Conservation (phyloP, 2,888 invertebrate species). For the Neelides folsomi region DNA sequence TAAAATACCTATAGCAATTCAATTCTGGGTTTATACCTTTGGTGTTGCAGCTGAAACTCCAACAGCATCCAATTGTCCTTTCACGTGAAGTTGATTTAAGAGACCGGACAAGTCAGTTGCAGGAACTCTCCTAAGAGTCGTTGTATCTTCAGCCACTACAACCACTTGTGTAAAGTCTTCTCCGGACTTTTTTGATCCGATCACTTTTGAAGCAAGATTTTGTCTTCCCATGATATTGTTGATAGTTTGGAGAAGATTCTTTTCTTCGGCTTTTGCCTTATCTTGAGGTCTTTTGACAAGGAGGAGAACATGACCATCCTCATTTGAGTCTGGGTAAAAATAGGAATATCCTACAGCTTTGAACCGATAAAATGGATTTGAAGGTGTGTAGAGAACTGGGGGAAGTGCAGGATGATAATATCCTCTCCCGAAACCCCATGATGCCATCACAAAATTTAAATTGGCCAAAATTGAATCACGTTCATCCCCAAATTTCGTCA, state of each 20-base stretch:
- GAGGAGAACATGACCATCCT: constrained; percentile 78
- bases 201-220: constrained; percentile 62
- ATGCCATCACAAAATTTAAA: constrained; percentile 87
- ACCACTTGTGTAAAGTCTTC: constrained; percentile 66
- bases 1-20: no score
- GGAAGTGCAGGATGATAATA: constrained; percentile 64
- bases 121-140: constrained; percentile 50
- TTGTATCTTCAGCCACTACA: constrained; percentile 45
- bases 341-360: constrained; percentile 89
- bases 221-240: constrained; percentile 66
- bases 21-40: no score
- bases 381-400: constrained; percentile 68
- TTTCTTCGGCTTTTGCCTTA: constrained; percentile 50
- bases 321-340: constrained; percentile 72
- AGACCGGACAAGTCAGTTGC: constrained; percentile 58
- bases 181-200: constrained; percentile 61
- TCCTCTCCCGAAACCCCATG: constrained; percentile 69
- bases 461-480: constrained; percentile 81
- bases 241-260: constrained; percentile 52
- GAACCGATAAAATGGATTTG: constrained; percentile 83
- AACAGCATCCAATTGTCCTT: constrained; percentile 56
- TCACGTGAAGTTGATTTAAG: constrained; percentile 52
- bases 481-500: constrained; percentile 84
- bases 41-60: constrained; percentile 43
- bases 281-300: constrained; percentile 58